A percentile compares a stretch with the other conserved stretches of the same genome.
phyloP scores from a whole-genome alignment of 2,113 vertebrate species.

The Echinops telfairi region DNA sequence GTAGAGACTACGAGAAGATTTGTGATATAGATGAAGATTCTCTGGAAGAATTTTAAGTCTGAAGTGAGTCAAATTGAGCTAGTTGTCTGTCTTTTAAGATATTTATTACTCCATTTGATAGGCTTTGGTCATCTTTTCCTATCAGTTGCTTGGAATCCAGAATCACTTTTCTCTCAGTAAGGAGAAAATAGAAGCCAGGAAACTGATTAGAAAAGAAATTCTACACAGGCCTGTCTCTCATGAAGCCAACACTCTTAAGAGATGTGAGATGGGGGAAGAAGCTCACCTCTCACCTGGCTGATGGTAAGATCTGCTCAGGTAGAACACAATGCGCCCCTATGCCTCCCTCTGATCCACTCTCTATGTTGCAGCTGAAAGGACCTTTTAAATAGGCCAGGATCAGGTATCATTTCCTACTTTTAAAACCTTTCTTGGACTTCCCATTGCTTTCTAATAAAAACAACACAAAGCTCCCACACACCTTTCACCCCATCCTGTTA shows the following conservation, averaged over 20 bases:
- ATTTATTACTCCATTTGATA: conserved; percentile 10
- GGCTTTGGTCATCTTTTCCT: conserved; percentile 27
- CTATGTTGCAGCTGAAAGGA: neutral
- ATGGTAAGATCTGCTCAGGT: neutral
- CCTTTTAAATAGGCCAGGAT: neutral
- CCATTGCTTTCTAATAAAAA: neutral
- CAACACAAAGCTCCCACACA: neutral
- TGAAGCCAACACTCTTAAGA: neutral
- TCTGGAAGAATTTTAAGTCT: neutral
- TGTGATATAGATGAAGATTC: neutral
- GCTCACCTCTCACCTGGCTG: neutral
- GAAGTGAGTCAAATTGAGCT: neutral
- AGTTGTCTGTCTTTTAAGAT: neutral
- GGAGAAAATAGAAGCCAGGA: conserved; percentile 48
- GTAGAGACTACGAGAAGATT: neutral
- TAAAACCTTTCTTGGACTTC: neutral
- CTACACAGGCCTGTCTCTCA: neutral
- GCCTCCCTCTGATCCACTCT: neutral
- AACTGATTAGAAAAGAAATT: conserved; percentile 62
- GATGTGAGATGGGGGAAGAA: neutral
- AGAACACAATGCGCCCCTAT: neutral
- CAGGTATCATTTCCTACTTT: neutral
- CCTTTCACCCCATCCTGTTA: accelerated
- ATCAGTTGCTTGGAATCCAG: conserved; percentile 30
- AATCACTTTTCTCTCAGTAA: conserved; percentile 41